These are phyloP conservation scores for Penaeus indicus DNA, from an alignment of 1,140 invertebrate genomes.

Conservation along the genomic window DNA sequence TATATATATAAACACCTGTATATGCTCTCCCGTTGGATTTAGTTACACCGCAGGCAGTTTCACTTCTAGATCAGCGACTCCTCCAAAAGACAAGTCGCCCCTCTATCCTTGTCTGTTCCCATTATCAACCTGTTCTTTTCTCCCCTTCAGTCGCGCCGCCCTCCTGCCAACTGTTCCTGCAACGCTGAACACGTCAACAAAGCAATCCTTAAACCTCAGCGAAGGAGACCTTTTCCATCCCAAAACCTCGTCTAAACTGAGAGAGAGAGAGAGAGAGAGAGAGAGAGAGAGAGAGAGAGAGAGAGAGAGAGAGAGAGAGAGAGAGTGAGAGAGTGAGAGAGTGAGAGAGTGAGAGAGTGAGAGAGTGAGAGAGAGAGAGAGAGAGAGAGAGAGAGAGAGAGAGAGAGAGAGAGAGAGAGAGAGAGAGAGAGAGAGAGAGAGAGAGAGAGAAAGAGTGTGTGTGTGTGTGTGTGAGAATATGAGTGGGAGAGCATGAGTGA, in stretches of 20 bases:
- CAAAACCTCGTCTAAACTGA: too few species aligned
- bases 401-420: not conserved
- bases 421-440: not conserved
- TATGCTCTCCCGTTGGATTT: not conserved
- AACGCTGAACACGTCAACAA: too few species aligned
- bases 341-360: not conserved
- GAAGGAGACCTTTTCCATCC: too few species aligned
- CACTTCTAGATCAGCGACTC: not conserved
- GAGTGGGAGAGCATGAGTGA: too few species aligned
- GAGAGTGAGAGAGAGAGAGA: not conserved
- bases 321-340: not conserved
- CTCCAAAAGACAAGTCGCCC: not conserved
- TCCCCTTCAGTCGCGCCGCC: too few species aligned
- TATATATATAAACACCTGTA: not conserved
- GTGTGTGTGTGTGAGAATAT: not conserved
- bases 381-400: too few species aligned
- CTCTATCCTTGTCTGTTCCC: not conserved
- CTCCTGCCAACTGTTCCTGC: too few species aligned
- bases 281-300: not conserved
- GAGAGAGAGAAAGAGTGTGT: not conserved
- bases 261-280: not conserved
- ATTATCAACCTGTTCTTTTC: too few species aligned
- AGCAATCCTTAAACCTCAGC: too few species aligned
- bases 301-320: not conserved
- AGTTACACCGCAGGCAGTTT: not conserved